Base-by-base conservation (phyloP, 2,888 invertebrate genomes). In the Perizoma flavofasciatum region DNA sequence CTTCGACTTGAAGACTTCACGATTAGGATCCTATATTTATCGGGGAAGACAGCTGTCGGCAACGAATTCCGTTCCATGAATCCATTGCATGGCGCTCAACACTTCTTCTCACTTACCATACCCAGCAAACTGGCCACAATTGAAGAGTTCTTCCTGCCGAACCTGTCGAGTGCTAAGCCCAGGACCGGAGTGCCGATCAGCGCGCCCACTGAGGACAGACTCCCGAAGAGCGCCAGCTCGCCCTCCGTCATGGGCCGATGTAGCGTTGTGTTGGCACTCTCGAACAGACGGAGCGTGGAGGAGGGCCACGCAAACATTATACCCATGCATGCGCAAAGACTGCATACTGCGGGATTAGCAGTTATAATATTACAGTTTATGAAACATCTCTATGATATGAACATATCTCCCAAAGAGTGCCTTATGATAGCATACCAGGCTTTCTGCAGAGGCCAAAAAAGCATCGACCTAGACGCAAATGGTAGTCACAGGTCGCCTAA, bases 281-380 rank as follows among this genome's bases (percentile, higher is more conserved):
- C 74, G 73, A 88, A 89, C 33, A 86, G 79, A 0, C 69, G 68
- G 3, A 85, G 65, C 0, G 83, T 85, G 0, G 83, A 82, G 0
- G 88, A 86, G 0, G 88, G 88, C 86, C 87, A 88, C 0, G 85
- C 75, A 59, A 75, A 81, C 63, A 83, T 75, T 1, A 88, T 51
- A 0, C 87, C 87, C 71, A 85, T 72, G 5, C 75, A 80, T 43
- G 78, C 55, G 59, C 81, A 81, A 22, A 82, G 71, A 68, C 77
- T 81, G 66, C 83, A 78, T 22, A 83, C 88, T 88, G 74, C 6
- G 40, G 11, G 4, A 40, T 35, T 43, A 22, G 1, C 10, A 9
- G n/a, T 11, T 39, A 45, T 0, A 11, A 35, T 8, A 5, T 5
- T 3, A 10, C 22, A 22, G 22, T 22, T 22, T 22, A 22, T 22